These are phyloP conservation scores for Salvator merianae DNA, from an alignment of 2,113 vertebrate genomes.

Conservation along the genomic window DNA sequence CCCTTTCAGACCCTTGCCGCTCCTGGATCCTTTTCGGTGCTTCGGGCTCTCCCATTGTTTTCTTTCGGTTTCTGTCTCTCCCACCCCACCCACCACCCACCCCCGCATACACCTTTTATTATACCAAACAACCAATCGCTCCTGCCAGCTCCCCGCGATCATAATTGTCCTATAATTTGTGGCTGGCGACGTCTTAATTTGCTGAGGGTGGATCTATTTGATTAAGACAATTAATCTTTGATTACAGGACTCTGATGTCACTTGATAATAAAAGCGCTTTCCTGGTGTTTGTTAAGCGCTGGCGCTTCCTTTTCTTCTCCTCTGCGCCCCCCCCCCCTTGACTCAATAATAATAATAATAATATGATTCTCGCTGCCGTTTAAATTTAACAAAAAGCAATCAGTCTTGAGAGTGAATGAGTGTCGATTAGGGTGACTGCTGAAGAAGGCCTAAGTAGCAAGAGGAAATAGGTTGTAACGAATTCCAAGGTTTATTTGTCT, in stretches of 20 bases:
- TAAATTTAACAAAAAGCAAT: not conserved
- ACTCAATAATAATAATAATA: no score
- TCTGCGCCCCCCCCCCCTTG: not conserved
- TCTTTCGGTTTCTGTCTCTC: not conserved
- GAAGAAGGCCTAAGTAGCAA: not conserved
- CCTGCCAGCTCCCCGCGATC: not conserved
- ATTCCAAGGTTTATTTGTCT: not conserved
- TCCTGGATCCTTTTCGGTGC: no score
- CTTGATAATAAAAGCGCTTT: not conserved
- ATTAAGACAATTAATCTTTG: constrained; percentile 76
- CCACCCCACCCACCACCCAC: no score
- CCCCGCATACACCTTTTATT: no score
- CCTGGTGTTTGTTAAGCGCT: not conserved
- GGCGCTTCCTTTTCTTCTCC: no score
- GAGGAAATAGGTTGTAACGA: no score
- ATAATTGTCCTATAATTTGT: constrained; percentile 73
- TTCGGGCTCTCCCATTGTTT: not conserved
- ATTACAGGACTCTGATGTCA: constrained; percentile 65
- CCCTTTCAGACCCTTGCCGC: no score
- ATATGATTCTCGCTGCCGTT: not conserved
- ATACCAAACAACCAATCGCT: not conserved
- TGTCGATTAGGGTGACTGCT: not conserved
- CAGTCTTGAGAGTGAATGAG: not conserved
- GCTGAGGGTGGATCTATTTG: constrained; percentile 69
- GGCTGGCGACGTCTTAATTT: constrained; percentile 70